These are phyloP conservation scores for Pachyramphus minor DNA, from an alignment of 2,113 vertebrate genomes.

Conservation along the genomic window DNA sequence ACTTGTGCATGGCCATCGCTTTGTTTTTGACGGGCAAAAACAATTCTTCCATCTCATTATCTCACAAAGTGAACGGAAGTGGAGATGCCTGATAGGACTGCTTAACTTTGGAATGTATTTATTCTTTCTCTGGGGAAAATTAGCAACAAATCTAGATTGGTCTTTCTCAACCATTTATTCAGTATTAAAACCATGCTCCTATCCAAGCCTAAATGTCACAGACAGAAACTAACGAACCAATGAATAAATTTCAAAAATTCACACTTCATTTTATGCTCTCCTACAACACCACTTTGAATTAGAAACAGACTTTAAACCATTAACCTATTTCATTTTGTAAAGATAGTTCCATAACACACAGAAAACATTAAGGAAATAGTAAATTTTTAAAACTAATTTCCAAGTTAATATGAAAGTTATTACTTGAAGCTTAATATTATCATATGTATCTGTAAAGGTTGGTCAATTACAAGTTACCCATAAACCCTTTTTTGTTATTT, in stretches of 20 bases:
- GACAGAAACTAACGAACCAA: neutral
- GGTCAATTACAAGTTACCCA: conserved; percentile 73
- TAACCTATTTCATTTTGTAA: conserved; percentile 44
- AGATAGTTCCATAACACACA: neutral
- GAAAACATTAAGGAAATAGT: conserved; percentile 4
- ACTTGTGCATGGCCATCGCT: neutral
- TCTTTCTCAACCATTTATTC: neutral
- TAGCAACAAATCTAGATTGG: neutral
- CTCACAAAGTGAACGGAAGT: neutral
- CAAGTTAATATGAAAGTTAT: conserved; percentile 57
- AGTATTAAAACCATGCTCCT: neutral
- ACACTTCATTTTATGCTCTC: neutral
- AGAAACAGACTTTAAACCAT: conserved; percentile 24
- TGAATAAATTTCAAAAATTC: neutral
- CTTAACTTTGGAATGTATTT: neutral
- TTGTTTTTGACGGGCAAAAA: neutral
- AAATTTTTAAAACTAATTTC: conserved; percentile 59
- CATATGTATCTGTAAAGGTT: conserved; percentile 67
- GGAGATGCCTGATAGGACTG: neutral
- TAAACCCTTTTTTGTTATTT: conserved; percentile 73
- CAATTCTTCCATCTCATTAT: neutral
- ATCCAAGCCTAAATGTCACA: neutral
- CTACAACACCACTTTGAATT: neutral
- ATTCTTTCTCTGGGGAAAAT: neutral
- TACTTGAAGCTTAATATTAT: conserved; percentile 65